Evolutionary conservation across 2,888 invertebrate genomes (phyloP).

Genomic region (Phania funesta): DNA sequence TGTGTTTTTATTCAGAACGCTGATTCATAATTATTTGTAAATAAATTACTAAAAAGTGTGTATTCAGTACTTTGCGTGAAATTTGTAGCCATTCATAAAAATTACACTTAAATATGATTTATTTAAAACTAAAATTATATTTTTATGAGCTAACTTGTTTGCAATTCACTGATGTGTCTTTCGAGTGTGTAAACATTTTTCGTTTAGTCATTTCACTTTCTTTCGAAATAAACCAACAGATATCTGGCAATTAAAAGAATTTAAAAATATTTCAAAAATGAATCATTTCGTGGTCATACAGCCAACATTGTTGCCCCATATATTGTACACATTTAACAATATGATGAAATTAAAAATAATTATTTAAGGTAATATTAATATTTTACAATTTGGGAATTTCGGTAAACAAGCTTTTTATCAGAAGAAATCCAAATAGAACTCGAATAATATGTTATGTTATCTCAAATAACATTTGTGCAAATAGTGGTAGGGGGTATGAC

Average conservation of each 20-base stretch:
- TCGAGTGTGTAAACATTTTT: slow-evolving; percentile 17
- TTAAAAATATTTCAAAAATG: slow-evolving; percentile 6
- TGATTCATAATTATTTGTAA: no score
- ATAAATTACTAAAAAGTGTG: no score
- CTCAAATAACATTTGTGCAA: no score
- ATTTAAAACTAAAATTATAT: slow-evolving; percentile 30
- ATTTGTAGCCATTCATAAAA: background rate
- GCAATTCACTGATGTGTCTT: slow-evolving; percentile 6
- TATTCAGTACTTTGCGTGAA: no score
- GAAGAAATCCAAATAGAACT: no score
- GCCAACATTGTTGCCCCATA: background rate
- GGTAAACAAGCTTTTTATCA: no score
- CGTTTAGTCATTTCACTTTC: slow-evolving; percentile 56
- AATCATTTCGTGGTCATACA: slow-evolving; percentile 4
- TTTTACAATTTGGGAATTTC: background rate
- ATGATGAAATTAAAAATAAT: slow-evolving; percentile 4
- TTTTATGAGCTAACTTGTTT: slow-evolving; percentile 34
- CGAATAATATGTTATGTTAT: no score
- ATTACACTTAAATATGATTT: slow-evolving; percentile 4
- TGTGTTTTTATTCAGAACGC: no score
- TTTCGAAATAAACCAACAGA: slow-evolving; percentile 42
- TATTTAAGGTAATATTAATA: background rate
- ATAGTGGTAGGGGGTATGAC: no score
- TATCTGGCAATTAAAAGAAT: background rate
- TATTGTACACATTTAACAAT: background rate